phyloP scores from a whole-genome alignment of 1,140 invertebrate genomes.

The Colletes gigas region DNA sequence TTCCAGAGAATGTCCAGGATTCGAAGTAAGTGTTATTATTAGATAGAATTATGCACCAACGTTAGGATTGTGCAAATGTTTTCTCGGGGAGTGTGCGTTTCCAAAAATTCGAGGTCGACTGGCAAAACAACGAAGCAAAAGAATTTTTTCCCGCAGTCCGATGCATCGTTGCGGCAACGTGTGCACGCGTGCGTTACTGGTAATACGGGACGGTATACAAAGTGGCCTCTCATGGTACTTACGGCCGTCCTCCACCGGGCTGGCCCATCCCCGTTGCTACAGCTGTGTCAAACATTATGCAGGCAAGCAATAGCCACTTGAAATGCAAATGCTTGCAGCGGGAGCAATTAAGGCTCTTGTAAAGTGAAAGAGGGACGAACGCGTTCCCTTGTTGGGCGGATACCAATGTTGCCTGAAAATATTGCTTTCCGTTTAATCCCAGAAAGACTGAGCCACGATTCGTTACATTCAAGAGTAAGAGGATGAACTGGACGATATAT shows the following conservation, averaged over 20 bases:
- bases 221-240: conserved; percentile 50
- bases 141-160: not conserved
- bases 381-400: conserved; percentile 35
- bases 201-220: conserved; percentile 17
- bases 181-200: conserved; percentile 2
- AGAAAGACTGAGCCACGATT: too few species aligned
- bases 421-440: not conserved
- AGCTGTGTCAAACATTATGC: conserved; percentile 71
- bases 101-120: too few species aligned
- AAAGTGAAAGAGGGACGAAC: conserved; percentile 38
- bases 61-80: not conserved
- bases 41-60: not conserved
- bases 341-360: conserved; percentile 63
- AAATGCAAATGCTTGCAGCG: conserved; percentile 70
- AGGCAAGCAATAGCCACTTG: conserved; percentile 65
- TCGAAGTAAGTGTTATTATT: too few species aligned
- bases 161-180: not conserved
- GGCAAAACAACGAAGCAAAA: too few species aligned
- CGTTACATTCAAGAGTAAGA: too few species aligned
- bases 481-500: too few species aligned
- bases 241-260: not conserved
- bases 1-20: too few species aligned
- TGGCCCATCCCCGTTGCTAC: conserved; percentile 19
- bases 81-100: too few species aligned
- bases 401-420: conserved; percentile 7